Evolutionary conservation across 2,797 vertebrate genomes (phyloP).

Genomic region (Onychomys leucogaster): DNA sequence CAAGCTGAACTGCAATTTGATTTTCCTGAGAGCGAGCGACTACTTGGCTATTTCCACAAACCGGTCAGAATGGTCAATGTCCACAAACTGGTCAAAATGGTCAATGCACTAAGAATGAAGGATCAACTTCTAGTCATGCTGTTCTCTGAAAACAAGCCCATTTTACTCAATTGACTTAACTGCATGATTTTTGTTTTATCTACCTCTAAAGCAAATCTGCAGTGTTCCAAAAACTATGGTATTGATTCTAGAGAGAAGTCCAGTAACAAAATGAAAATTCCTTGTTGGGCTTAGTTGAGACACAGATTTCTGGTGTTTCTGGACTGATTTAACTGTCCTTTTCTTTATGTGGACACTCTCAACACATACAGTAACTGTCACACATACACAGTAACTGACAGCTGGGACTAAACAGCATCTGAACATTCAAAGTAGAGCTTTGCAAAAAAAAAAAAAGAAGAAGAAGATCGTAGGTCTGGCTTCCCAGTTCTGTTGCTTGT

Average conservation of each 20-base stretch:
- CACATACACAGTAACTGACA: background rate
- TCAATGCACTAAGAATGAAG: conserved; percentile 14
- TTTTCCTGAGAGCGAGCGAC: conserved; percentile 70
- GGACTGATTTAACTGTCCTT: background rate
- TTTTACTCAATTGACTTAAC: conserved; percentile 58
- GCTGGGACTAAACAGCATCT: conserved; percentile 29
- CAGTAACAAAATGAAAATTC: conserved; percentile 59
- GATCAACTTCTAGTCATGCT: conserved; percentile 28
- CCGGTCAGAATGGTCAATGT: conserved; percentile 13
- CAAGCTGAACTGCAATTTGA: conserved; percentile 69
- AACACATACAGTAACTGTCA: background rate
- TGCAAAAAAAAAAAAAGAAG: background rate
- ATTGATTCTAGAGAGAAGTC: conserved; percentile 38
- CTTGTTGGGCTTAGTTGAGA: conserved; percentile 10
- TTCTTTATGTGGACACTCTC: background rate
- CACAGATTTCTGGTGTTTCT: conserved; percentile 28
- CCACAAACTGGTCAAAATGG: conserved; percentile 37
- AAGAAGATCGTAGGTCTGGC: background rate
- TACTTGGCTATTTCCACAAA: conserved; percentile 48
- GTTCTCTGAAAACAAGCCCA: conserved; percentile 49
- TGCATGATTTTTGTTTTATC: conserved; percentile 78
- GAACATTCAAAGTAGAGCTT: conserved; percentile 42
- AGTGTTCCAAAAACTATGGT: conserved; percentile 75
- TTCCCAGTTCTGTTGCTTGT: background rate
- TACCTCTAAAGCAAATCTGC: conserved; percentile 82